Conservation (phyloP, 2,113 vertebrate genomes). For the Pelvicachromis taeniatus region DNA sequence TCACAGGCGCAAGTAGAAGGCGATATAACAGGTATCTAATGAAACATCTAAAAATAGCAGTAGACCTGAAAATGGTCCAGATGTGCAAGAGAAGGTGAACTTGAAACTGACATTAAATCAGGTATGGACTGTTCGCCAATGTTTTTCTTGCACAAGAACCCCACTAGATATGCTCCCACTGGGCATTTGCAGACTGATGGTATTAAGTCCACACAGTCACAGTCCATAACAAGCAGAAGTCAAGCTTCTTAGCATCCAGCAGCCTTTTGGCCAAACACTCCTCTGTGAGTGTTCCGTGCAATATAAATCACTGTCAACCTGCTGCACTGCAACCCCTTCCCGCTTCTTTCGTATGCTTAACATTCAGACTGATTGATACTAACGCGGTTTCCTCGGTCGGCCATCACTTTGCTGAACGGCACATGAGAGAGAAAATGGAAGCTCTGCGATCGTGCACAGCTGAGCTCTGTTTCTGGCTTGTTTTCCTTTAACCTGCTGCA, state of each 20-base stretch:
- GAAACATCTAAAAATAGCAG: not conserved
- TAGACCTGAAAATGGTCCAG: not conserved
- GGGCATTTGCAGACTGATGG: not conserved
- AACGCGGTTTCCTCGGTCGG: not conserved
- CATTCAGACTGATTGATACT: not conserved
- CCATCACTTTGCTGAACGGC: not conserved
- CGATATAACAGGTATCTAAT: too few relatives aligned
- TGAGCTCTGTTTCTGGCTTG: not conserved
- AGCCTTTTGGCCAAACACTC: not conserved
- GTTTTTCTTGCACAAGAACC: not conserved
- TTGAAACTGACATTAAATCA: not conserved
- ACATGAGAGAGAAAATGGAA: not conserved
- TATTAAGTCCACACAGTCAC: not conserved
- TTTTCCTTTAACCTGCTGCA: not conserved
- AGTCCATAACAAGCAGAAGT: not conserved
- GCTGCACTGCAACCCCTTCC: not conserved
- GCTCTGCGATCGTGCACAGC: not conserved
- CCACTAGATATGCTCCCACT: not conserved
- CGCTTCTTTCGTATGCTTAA: not conserved
- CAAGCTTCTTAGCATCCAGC: not conserved
- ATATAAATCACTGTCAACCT: not conserved
- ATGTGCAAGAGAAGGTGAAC: not conserved
- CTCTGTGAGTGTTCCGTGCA: not conserved
- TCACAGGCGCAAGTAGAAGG: not conserved
- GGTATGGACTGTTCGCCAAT: not conserved